A percentile compares a stretch with the other conserved stretches of the same genome.
phyloP scores from a whole-genome alignment of 2,888 invertebrate genomes.

The Hartigia nigra region DNA sequence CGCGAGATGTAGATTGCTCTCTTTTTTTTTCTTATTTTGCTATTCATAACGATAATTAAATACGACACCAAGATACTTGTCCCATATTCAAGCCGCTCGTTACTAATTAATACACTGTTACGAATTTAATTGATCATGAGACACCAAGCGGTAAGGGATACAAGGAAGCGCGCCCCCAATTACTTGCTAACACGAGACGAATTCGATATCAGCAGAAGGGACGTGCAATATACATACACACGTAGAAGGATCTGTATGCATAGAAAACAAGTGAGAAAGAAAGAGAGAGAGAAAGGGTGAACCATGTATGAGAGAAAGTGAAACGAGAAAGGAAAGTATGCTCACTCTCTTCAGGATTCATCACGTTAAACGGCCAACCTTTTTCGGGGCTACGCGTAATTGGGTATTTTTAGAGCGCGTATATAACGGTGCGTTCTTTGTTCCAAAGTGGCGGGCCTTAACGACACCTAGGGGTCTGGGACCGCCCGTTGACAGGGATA shows the following conservation, averaged over 20 bases:
- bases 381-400: background rate
- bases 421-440: background rate
- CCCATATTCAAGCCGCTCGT: background rate
- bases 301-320: background rate
- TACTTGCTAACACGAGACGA: background rate
- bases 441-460: background rate
- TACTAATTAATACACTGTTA: background rate
- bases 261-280: constrained; percentile 1
- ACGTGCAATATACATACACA: background rate
- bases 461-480: background rate
- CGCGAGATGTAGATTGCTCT: background rate
- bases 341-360: background rate
- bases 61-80: background rate
- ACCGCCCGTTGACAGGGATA: constrained; percentile 10
- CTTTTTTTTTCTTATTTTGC: background rate
- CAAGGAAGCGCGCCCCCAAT: background rate
- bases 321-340: background rate
- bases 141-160: background rate
- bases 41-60: background rate
- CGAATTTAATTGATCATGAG: background rate
- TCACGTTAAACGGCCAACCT: background rate
- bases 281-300: too few species aligned
- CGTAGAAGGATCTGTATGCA: background rate
- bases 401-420: background rate
- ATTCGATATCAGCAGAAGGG: background rate